Percentiles rank a stretch among this genome's conserved stretches.
These are phyloP conservation scores for Dipus sagitta DNA, from an alignment of 2,797 vertebrate species.

Conservation along the genomic window DNA sequence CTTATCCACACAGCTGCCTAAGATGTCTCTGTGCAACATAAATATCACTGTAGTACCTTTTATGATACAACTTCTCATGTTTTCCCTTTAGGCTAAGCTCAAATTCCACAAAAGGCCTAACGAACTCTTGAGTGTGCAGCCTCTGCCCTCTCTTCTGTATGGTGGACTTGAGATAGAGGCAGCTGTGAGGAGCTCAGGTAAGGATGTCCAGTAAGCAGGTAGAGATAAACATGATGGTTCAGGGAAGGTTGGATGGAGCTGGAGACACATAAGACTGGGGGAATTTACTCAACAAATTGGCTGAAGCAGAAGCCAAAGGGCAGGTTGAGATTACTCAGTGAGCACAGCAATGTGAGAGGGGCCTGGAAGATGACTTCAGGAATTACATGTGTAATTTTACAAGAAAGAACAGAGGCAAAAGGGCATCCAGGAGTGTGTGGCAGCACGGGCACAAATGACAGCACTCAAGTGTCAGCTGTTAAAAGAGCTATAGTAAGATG, in stretches of 20 bases:
- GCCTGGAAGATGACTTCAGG: not conserved
- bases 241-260: not conserved
- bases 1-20: not conserved
- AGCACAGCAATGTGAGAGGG: not conserved
- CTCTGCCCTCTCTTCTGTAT: conserved; percentile 24
- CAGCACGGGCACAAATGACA: not conserved
- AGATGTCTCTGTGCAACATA: not conserved
- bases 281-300: not conserved
- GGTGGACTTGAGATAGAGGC: not conserved
- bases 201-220: not conserved
- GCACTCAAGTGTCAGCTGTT: not conserved
- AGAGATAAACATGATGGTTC: not conserved
- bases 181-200: not conserved
- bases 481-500: not conserved
- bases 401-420: not conserved
- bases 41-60: not conserved
- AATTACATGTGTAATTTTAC: not conserved
- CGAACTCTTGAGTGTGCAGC: not conserved
- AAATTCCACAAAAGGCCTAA: conserved; percentile 1
- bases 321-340: not conserved
- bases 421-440: not conserved
- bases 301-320: not conserved
- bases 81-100: not conserved
- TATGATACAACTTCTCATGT: not conserved
- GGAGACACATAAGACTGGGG: conserved; percentile 15